Conservation (phyloP, 2,797 vertebrate species). For the Clarias platycephalus region DNA sequence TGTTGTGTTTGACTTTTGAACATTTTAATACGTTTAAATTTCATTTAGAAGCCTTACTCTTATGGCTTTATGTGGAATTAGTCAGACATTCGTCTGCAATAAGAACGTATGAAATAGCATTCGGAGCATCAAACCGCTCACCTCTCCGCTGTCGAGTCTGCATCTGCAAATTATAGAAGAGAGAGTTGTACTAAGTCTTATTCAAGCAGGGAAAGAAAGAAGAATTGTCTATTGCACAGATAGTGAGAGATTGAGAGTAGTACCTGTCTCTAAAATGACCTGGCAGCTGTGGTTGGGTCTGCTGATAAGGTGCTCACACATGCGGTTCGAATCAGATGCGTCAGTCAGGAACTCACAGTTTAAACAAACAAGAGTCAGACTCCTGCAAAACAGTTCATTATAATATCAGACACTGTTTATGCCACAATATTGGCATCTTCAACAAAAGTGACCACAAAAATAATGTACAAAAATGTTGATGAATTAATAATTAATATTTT, state of each 20-base stretch:
- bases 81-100: not conserved
- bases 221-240: not conserved
- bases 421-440: not conserved
- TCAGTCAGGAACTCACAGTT: constrained; percentile 88
- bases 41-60: not conserved
- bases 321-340: constrained; percentile 82
- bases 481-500: no score
- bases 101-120: not conserved
- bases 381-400: constrained; percentile 68
- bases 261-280: constrained; percentile 77
- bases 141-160: constrained; percentile 5
- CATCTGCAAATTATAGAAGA: constrained; percentile 11
- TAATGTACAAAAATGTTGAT: not conserved
- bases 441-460: not conserved
- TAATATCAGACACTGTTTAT: constrained; percentile 6
- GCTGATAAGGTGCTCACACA: constrained; percentile 88
- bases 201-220: not conserved
- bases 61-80: not conserved
- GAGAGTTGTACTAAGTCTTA: not conserved
- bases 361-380: constrained; percentile 86
- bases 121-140: constrained; percentile 4
- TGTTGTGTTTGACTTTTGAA: not conserved
- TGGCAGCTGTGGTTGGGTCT: constrained; percentile 84
- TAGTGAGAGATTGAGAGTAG: not conserved
- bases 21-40: not conserved